Base-by-base conservation (phyloP, 2,113 vertebrate species). In the Coracopsis vasa region DNA sequence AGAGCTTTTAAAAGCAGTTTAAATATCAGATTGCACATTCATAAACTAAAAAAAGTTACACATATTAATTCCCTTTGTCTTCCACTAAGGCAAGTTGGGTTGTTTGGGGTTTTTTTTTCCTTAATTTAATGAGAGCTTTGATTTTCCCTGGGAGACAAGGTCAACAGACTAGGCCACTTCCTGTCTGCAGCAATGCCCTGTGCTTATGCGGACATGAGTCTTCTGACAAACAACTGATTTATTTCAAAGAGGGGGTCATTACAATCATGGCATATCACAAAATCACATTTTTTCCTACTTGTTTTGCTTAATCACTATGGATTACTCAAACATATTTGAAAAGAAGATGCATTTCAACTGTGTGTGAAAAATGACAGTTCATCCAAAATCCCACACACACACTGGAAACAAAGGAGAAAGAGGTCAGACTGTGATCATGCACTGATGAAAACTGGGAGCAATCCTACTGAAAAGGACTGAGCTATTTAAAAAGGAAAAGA, bases 81-180 rank as follows among this genome's bases (percentile, higher is more conserved):
- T 86, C 25, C 85, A 88, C 75, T 62, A 88, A 51, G 72, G 90
- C 37, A 71, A 95, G 56, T 11, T 51, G 48, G 58, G 39, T 53
- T 48, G 28, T 11, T 35, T 62, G 39, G 35, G 10, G 4, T 14
- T 3, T 54, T 53, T 45, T 47, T 75, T 60, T 44, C 61, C 53
- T 53, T 4, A 45, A 78, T 93, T 97, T 97, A 97, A 95, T 77
- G 85, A 95, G 90, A 93, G 79, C 84, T 97, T 86, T 97, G 90
- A 94, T 95, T 97, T 94, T 72, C 94, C 72, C 74, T 88, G 53
- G 71, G 95, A 98, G 96, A 97, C 48, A 6, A 95, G 95, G 97
- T 98, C 97, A 95, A 97, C 81, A 96, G 97, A 97, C 95, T 90
- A 96, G 95, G 96, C 90, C 98, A 98, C 94, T 98, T 98, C 98